Conservation (phyloP, 1,140 invertebrate species). For the Mizuhopecten yessoensis region DNA sequence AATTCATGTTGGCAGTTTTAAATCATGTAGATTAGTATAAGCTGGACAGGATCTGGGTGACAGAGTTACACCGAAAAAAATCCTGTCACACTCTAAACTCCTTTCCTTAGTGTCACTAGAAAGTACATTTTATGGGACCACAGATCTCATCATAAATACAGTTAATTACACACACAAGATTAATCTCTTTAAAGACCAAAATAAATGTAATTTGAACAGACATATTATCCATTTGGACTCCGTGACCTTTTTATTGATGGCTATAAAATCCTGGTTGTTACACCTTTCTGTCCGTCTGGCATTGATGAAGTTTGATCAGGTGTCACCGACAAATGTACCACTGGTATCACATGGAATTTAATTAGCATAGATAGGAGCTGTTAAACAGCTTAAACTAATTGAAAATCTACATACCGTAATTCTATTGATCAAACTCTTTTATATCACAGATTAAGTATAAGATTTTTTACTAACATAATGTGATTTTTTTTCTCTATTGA, state of each 20-base stretch:
- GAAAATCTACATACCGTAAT: background rate
- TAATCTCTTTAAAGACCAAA: background rate
- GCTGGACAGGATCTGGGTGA: too few species aligned
- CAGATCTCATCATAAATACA: background rate
- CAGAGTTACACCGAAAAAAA: too few species aligned
- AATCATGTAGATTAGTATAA: background rate
- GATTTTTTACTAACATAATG: background rate
- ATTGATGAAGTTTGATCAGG: background rate
- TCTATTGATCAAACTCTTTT: background rate
- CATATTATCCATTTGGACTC: background rate
- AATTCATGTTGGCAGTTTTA: background rate
- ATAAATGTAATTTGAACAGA: background rate
- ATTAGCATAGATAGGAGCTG: background rate
- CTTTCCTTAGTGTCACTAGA: too few species aligned
- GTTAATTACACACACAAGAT: background rate
- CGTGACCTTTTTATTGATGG: background rate
- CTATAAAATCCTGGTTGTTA: background rate
- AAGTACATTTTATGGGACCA: background rate
- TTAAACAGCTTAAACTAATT: background rate
- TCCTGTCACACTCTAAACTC: too few species aligned
- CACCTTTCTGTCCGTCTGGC: background rate
- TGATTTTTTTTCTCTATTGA: background rate
- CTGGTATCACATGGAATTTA: background rate
- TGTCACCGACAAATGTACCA: background rate
- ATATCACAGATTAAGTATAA: background rate